Conservation (phyloP, 1,140 invertebrate genomes). For the Conus betulinus region DNA sequence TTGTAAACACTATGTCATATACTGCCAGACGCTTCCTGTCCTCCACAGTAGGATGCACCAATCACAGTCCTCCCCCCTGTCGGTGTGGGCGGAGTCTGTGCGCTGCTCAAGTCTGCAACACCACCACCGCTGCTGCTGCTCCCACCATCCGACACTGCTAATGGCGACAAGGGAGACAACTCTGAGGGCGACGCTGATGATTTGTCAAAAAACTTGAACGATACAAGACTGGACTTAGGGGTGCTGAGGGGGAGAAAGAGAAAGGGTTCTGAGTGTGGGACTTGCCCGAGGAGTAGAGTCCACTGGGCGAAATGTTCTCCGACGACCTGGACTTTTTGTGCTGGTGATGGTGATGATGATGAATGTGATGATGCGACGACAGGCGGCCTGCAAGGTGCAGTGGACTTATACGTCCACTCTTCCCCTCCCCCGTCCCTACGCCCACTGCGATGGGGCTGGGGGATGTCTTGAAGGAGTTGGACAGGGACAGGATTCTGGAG, state of each 20-base stretch:
- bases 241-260: slow-evolving; percentile 67
- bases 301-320: slow-evolving; percentile 58
- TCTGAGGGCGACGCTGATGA: neutral
- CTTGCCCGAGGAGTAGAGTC: slow-evolving; percentile 35
- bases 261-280: slow-evolving; percentile 58
- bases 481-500: slow-evolving; percentile 53
- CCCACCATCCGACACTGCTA: neutral
- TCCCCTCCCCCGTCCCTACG: neutral
- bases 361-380: slow-evolving; percentile 26
- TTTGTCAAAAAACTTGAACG: slow-evolving; percentile 66
- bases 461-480: slow-evolving; percentile 38
- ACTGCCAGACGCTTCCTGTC: neutral
- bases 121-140: neutral
- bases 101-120: neutral
- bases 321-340: slow-evolving; percentile 60
- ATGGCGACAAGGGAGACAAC: neutral
- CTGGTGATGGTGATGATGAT: slow-evolving; percentile 34
- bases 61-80: neutral
- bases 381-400: slow-evolving; percentile 19
- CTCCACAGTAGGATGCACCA: neutral
- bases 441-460: slow-evolving; percentile 11
- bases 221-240: slow-evolving; percentile 64
- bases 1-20: neutral
- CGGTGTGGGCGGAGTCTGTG: neutral
- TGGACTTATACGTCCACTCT: slow-evolving; percentile 40